Evolutionary conservation across 2,797 vertebrate genomes (phyloP).

Genomic region (Synaphobranchus kaupii): DNA sequence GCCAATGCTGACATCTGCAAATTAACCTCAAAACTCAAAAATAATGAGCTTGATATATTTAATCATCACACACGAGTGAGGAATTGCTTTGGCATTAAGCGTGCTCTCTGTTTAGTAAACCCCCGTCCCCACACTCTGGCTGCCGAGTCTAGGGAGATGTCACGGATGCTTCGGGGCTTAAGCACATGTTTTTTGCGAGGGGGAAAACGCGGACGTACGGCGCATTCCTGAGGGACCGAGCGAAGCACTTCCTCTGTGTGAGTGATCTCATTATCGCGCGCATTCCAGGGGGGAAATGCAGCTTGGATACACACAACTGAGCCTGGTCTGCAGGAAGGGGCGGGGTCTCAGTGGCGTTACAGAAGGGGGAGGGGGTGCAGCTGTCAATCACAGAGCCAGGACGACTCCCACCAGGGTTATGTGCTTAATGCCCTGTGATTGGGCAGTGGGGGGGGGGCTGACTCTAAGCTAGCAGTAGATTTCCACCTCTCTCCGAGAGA

Average conservation of each 20-base stretch:
- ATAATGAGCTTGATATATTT: background rate
- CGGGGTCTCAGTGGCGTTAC: conserved; percentile 24
- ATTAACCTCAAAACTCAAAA: background rate
- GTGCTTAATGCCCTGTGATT: conserved; percentile 8
- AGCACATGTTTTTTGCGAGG: background rate
- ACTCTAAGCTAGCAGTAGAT: background rate
- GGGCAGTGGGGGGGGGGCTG: conserved; percentile 40
- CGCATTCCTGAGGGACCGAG: conserved; percentile 21
- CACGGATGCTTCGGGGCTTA: background rate
- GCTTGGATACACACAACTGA: conserved; percentile 69
- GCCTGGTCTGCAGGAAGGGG: conserved; percentile 48
- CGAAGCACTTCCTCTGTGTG: conserved; percentile 66
- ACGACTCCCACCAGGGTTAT: background rate
- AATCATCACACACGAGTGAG: background rate
- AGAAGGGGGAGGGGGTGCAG: conserved; percentile 35
- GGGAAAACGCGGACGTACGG: conserved; percentile 39
- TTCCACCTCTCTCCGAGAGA: background rate
- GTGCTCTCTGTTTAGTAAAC: background rate
- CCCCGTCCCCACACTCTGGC: background rate
- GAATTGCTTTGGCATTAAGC: background rate
- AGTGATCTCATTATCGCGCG: conserved; percentile 73
- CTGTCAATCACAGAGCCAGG: conserved; percentile 29
- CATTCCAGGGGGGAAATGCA: conserved; percentile 59
- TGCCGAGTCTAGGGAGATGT: background rate
- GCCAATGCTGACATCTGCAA: background rate